These are phyloP conservation scores for Phasianus colchicus DNA, from an alignment of 2,113 vertebrate species.

Conservation along the genomic window DNA sequence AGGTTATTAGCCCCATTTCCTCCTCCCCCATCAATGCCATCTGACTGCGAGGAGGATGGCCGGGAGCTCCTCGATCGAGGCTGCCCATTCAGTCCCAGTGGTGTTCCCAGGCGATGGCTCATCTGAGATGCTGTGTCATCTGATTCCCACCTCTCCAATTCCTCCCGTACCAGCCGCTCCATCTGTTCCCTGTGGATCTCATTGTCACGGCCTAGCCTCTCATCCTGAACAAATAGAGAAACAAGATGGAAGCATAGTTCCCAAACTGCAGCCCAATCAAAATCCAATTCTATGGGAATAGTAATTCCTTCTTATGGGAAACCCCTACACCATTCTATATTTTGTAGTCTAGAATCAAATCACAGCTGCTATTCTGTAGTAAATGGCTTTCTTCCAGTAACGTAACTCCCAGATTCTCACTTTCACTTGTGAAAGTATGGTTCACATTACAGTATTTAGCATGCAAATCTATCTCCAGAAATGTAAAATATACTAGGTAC, in stretches of 20 bases:
- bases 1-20: constrained; percentile 52
- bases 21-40: constrained; percentile 79
- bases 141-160: constrained; percentile 93
- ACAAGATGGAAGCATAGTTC: not conserved
- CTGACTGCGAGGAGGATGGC: constrained; percentile 90
- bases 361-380: not conserved
- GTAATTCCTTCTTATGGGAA: not conserved
- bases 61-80: constrained; percentile 79
- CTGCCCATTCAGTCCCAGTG: constrained; percentile 71
- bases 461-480: not conserved
- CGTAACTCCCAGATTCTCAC: not conserved
- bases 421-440: not conserved
- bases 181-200: constrained; percentile 91
- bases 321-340: not conserved
- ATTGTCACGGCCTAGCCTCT: constrained; percentile 86
- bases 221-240: constrained; percentile 80
- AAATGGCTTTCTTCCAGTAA: not conserved
- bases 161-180: constrained; percentile 92
- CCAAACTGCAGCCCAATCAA: not conserved
- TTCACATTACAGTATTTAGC: not conserved
- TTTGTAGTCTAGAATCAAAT: not conserved
- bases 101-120: constrained; percentile 84
- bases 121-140: constrained; percentile 89
- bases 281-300: not conserved
- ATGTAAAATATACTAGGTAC: not conserved